Evolutionary conservation across 2,113 vertebrate genomes (phyloP), one percentile per base, ranked within the genome.

Genomic region (Morone saxatilis): DNA sequence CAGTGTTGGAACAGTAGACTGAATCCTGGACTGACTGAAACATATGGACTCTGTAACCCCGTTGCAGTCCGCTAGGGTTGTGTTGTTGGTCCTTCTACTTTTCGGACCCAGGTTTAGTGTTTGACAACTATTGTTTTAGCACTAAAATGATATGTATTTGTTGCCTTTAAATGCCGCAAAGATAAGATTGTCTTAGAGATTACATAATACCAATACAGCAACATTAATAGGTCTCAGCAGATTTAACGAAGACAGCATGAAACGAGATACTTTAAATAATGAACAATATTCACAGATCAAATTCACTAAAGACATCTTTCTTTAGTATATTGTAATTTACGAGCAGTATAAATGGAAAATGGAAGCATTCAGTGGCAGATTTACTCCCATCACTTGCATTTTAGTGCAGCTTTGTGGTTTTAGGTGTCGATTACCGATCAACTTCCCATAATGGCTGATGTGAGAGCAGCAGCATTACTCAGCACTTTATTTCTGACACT

Each of bases 391-490:
- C 20, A 31, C 38, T 54, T 54, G 5, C 20, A 38, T 68, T 54
- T 41, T 14, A 50, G n/a, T 62, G 41, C 75, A 65, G 17, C 43
- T 70, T 57, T 56, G 16, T 60, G 17, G 41, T 61, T 54, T 62
- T n/a, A 31, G 73, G 40, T 50, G 54, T 83, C 76, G 2, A 68
- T 80, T 25, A 50, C 43, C 71, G 70, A 71, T 72, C 31, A 25
- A 0, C 47, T 67, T 36, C 51, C 40, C 48, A 20, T 51, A 12
- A 56, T 70, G 71, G 60, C 51, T 38, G 56, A 62, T 60, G 54
- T 68, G 22, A 47, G 19, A 74, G 31, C 38, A 69, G 43, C 81
- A 63, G 81, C 78, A 68, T 89, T 84, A 78, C 63, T 83, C 84
- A 81, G 76, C 80, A 83, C 38, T 83, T 74, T 85, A 11, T 1